phyloP scores from a whole-genome alignment of 2,888 invertebrate genomes.

The Geotrupes spiniger region DNA sequence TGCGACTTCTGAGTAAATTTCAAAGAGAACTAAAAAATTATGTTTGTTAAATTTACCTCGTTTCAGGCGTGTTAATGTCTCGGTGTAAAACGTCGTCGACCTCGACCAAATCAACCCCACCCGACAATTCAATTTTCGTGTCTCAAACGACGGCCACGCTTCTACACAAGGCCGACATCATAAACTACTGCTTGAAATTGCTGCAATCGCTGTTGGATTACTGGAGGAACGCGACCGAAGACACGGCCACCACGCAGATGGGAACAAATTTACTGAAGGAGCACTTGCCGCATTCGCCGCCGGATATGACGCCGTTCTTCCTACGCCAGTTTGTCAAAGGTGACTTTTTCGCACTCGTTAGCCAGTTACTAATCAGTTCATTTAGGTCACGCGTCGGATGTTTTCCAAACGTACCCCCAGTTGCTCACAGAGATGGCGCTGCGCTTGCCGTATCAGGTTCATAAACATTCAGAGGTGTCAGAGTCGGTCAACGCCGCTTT shows the following conservation, averaged over 20 bases:
- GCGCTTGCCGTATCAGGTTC: conserved; percentile 90
- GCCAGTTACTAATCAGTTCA: neutral
- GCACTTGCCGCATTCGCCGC: conserved; percentile 75
- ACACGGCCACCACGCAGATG: conserved; percentile 41
- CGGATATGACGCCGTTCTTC: conserved; percentile 96
- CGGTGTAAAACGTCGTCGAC: conserved; percentile 60
- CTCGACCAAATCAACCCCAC: conserved; percentile 44
- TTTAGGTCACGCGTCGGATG: conserved; percentile 79
- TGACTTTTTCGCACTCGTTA: conserved; percentile 27
- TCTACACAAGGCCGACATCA: conserved; percentile 66
- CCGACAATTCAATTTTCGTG: conserved; percentile 58
- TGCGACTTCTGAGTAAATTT: conserved; percentile 82
- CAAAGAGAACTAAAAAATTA: too few species aligned
- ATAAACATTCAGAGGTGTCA: conserved; percentile 64
- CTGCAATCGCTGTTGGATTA: conserved; percentile 71
- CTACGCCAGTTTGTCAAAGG: conserved; percentile 86
- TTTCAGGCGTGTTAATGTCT: conserved; percentile 72
- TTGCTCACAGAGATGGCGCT: conserved; percentile 94
- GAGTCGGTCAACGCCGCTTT: conserved; percentile 53
- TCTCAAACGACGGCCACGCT: conserved; percentile 69
- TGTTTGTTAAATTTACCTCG: too few species aligned
- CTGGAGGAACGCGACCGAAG: conserved; percentile 61
- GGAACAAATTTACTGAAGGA: conserved; percentile 77
- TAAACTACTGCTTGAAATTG: conserved; percentile 70
- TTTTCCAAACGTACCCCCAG: conserved; percentile 91